A percentile compares a stretch with the other conserved stretches of the same genome.
Evolutionary conservation across 2,797 vertebrate species (phyloP).

Genomic region (Sphenopsis melanotis): DNA sequence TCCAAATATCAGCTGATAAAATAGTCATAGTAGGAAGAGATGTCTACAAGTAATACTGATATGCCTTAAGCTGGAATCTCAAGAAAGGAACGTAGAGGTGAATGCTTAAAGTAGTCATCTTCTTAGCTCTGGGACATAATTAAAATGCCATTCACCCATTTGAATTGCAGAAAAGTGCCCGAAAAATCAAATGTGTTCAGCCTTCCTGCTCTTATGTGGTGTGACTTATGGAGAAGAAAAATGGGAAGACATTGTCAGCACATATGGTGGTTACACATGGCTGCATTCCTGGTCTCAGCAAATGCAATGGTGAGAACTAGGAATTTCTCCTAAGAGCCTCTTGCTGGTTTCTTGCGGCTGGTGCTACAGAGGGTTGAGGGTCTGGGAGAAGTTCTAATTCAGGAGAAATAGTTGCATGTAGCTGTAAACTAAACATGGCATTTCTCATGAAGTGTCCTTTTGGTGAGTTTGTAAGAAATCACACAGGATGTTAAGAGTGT

Average conservation of each 20-base stretch:
- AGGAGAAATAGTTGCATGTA: background rate
- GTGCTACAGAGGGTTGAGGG: background rate
- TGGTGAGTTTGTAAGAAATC: background rate
- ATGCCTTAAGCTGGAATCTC: background rate
- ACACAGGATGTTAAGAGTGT: background rate
- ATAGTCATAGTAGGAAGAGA: background rate
- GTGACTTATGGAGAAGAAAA: background rate
- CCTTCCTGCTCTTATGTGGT: background rate
- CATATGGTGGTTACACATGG: fast-evolving
- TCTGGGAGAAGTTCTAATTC: background rate
- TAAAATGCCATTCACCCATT: background rate
- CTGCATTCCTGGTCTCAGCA: background rate
- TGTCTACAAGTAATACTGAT: background rate
- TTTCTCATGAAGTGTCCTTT: background rate
- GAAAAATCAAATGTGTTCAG: background rate
- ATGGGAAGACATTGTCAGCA: background rate
- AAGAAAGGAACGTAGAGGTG: background rate
- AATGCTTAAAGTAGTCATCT: background rate
- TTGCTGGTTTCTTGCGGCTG: background rate
- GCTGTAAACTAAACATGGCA: background rate
- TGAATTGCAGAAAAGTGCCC: background rate
- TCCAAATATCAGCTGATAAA: background rate
- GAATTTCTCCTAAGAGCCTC: background rate
- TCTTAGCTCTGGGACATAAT: background rate
- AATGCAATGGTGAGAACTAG: background rate